Base-by-base conservation (phyloP, 2,888 invertebrate genomes). In the Andrena flavipes region DNA sequence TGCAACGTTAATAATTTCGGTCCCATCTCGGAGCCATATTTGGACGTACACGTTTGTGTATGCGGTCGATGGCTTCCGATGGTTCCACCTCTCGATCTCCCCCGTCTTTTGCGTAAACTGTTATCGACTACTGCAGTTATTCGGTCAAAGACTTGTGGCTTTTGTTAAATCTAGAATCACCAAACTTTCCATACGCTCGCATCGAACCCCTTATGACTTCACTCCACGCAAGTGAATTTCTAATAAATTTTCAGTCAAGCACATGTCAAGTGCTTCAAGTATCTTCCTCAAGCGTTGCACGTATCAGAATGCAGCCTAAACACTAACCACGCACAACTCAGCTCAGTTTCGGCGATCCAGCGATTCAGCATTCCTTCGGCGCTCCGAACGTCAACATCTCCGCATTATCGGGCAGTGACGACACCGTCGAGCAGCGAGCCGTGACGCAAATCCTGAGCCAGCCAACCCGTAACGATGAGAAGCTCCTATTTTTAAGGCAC, bases 401-500 rank as follows among this genome's bases (percentile, higher is more conserved):
- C 62, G 67, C 83, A 83, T 88, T 88, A 86, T 78, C 56, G 65
- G 86, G 72, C 60, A 64, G 64, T 89, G 88, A 88, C 85, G 89
- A 33, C 65, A 84, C 67, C 80, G 77, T 78, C 69, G 51, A 51
- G 60, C 42, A 30, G 49, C 56, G 56, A 71, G 62, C 56, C 56
- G 63, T 87, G 87, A 89, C 85, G 87, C 89, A 87, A 48, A 29
- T 76, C 67, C 29, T 48, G 70, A 49, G 7, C 42, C 68, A 8
- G 20, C 29, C 48, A 49, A 33, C 33, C 67, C 33, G 48, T 62
- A 35, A 42, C 67, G 71, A 51, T 59, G 71, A 72, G 51, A 65
- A 29, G 76, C 73, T 85, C 87, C 88, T 89, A 87, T 87, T 89
- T 90, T 90, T 86, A 83, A 87, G 84, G 62, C 77, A 16, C 81